Evolutionary conservation across 2,113 vertebrate genomes (phyloP).

Genomic region (Trematocara unimaculatum): DNA sequence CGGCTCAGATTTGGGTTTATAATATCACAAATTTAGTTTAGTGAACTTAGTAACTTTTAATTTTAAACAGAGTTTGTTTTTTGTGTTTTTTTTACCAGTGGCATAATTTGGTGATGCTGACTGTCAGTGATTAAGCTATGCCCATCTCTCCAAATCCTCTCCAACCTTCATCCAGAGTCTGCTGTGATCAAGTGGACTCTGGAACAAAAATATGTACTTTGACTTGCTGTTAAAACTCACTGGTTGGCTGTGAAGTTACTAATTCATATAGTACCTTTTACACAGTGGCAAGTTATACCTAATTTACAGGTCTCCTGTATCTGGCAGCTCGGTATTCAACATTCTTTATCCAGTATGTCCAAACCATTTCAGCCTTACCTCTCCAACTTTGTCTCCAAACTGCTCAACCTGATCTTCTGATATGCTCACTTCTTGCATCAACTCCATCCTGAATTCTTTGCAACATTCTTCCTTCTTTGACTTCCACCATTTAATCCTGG

Average conservation of each 20-base stretch:
- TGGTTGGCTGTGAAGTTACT: background rate
- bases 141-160: background rate
- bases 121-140: background rate
- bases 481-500: background rate
- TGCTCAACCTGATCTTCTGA: background rate
- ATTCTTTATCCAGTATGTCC: background rate
- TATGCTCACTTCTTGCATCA: background rate
- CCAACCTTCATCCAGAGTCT: background rate
- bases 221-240: background rate
- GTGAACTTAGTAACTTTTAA: background rate
- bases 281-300: background rate
- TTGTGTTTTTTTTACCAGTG: background rate
- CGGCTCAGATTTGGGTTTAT: background rate
- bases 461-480: background rate
- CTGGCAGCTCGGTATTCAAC: background rate
- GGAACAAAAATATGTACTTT: background rate
- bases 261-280: background rate
- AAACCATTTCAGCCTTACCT: background rate
- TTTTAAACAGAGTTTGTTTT: background rate
- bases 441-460: background rate
- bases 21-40: background rate
- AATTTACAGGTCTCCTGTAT: background rate
- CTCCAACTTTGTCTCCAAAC: background rate
- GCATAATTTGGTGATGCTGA: background rate
- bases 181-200: background rate